These are phyloP conservation scores for Cyclina sinensis DNA, from an alignment of 1,140 invertebrate genomes.

Conservation along the genomic window DNA sequence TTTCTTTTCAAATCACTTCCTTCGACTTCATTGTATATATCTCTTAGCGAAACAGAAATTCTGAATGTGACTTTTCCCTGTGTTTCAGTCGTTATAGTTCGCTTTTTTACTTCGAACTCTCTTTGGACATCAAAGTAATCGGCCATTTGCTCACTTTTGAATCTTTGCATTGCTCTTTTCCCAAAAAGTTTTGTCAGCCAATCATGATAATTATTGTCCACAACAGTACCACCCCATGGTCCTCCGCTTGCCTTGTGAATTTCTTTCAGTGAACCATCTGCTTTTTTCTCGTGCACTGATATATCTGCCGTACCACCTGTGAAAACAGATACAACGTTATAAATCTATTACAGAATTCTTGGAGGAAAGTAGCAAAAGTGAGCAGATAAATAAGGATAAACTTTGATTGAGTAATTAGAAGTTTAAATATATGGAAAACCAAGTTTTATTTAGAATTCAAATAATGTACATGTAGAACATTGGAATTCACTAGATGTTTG, in stretches of 20 bases:
- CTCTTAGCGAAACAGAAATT: neutral
- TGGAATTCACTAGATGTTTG: too few relatives aligned
- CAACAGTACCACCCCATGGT: constrained; percentile 68
- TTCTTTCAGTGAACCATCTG: constrained; percentile 55
- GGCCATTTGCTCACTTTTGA: constrained; percentile 12
- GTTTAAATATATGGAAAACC: too few relatives aligned
- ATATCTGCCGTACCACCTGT: constrained; percentile 70
- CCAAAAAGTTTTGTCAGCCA: constrained; percentile 56
- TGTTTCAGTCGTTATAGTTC: constrained; percentile 6
- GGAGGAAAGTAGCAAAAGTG: too few relatives aligned
- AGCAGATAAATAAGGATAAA: too few relatives aligned
- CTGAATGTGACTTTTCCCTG: neutral
- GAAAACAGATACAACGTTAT: too few relatives aligned
- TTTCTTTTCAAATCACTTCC: neutral
- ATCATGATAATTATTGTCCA: constrained; percentile 56
- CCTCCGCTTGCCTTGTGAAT: constrained; percentile 67
- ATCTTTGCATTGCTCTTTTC: constrained; percentile 20
- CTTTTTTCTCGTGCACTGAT: constrained; percentile 65
- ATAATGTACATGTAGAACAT: too few relatives aligned
- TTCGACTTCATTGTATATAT: neutral
- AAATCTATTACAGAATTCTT: neutral
- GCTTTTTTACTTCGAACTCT: constrained; percentile 64
- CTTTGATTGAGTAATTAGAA: too few relatives aligned
- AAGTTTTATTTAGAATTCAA: too few relatives aligned
- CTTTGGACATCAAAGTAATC: constrained; percentile 57